A percentile compares a stretch with the other conserved stretches of the same genome.
phyloP scores from a whole-genome alignment of 2,113 vertebrate genomes.

The Podarcis cretensis region DNA sequence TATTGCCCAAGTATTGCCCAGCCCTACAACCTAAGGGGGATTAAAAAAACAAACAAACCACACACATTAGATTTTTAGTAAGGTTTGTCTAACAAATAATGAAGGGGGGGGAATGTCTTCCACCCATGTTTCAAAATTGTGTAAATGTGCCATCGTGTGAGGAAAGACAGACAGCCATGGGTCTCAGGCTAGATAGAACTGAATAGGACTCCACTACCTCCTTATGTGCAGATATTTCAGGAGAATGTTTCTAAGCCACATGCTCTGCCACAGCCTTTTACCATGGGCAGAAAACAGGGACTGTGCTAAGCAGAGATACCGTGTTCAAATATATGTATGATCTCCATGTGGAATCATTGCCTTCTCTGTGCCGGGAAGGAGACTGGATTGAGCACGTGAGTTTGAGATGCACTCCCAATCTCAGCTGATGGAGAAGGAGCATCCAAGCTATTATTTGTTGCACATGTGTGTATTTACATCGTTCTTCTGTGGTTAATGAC shows the following conservation, averaged over 20 bases:
- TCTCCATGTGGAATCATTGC: not conserved
- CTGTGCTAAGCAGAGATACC: not conserved
- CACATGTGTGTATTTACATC: not conserved
- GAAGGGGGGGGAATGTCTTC: not conserved
- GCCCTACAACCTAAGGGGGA: not conserved
- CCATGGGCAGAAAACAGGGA: not conserved
- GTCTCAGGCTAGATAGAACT: not conserved
- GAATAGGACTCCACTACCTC: too few relatives aligned
- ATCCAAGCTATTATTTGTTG: too few relatives aligned
- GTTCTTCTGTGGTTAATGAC: not conserved
- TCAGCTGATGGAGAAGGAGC: not conserved
- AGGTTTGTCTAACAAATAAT: not conserved
- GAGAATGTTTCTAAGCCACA: not conserved
- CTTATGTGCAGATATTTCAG: not conserved
- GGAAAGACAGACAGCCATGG: not conserved
- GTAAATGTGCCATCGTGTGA: not conserved
- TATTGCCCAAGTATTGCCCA: not conserved
- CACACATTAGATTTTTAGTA: not conserved
- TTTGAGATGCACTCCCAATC: not conserved
- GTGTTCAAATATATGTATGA: not conserved
- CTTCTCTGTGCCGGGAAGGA: not conserved
- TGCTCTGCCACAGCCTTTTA: not conserved
- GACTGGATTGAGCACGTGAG: not conserved
- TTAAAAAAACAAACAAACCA: too few relatives aligned
- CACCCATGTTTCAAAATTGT: not conserved